phyloP scores from a whole-genome alignment of 2,113 vertebrate genomes.

The Genyomyrus donnyi region DNA sequence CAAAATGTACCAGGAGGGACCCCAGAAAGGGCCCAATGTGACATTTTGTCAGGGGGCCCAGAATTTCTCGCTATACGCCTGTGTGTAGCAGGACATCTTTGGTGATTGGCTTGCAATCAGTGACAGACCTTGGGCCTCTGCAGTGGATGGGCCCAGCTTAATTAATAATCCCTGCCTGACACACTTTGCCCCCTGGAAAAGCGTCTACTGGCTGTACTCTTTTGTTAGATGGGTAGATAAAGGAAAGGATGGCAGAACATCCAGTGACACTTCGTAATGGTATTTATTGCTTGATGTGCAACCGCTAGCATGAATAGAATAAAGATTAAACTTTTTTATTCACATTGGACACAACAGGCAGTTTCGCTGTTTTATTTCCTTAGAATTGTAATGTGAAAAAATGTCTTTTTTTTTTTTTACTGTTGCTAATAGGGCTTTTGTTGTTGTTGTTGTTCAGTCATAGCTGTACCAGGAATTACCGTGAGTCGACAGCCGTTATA shows the following conservation, averaged over 20 bases:
- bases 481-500: background rate
- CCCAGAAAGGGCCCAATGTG: background rate
- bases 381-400: background rate
- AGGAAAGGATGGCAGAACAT: background rate
- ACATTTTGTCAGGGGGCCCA: background rate
- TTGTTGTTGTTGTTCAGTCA: background rate
- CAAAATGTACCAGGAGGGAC: background rate
- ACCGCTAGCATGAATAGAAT: background rate
- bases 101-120: background rate
- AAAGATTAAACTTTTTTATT: background rate
- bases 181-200: background rate
- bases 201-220: background rate
- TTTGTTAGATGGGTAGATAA: background rate
- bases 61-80: background rate
- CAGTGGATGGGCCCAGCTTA: background rate
- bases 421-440: background rate
- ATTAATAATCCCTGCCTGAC: background rate
- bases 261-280: background rate
- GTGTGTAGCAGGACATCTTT: background rate
- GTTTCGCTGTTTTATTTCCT: background rate
- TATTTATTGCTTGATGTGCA: background rate
- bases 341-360: background rate
- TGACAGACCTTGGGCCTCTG: background rate
- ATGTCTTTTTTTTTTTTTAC: background rate
- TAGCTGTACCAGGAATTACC: background rate